Base-by-base conservation (phyloP, 2,797 vertebrate genomes). In the Miopithecus talapoin region DNA sequence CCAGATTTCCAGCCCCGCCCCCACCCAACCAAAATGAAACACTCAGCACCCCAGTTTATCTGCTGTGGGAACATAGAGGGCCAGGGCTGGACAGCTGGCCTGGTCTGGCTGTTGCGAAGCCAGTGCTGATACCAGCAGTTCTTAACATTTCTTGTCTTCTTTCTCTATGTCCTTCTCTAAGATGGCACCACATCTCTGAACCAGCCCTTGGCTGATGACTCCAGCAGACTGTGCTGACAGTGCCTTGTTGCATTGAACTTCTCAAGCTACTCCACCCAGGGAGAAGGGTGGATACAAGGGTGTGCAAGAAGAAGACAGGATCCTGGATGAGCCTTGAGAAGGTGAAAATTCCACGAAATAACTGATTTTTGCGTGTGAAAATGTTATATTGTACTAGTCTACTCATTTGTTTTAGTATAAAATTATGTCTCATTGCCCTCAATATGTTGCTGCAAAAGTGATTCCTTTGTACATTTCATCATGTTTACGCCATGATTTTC, bases 231-330 rank as follows among this genome's bases (percentile, higher is more conserved):
- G 28, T 4, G n/a, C 57, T 43, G 3, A 28, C 12, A 5, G 8
- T 36, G 33, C 41, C 7, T 19, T 39, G 30, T 39, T 36, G 19
- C 0, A 1, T 3, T 1, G 22, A 1, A 4, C 30, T 36, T 30
- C 39, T 79, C 26, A 3, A 9, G 13, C 2, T 5, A 16, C n/a
- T 9, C 30, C 36, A 30, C 17, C 39, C 1, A n/a, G 2, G 13
- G 8, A 36, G 30, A 9, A 64, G 13, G 22, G 8, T 7, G 3
- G 53, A 26, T 14, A 41, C 11, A 24, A 70, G 24, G 9, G 53
- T 19, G 13, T 17, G 9, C 30, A 8, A 53, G n/a, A 41, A 28
- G 19, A 26, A 10, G 41, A 61, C 5, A 46, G 57, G 17, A 59
- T 21, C 43, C 43, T 74, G 9, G 30, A 30, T 22, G 41, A 41